A percentile compares a stretch with the other conserved stretches of the same genome.
Conservation (phyloP, 2,888 invertebrate species). For the Chaitophorus viminalis region DNA sequence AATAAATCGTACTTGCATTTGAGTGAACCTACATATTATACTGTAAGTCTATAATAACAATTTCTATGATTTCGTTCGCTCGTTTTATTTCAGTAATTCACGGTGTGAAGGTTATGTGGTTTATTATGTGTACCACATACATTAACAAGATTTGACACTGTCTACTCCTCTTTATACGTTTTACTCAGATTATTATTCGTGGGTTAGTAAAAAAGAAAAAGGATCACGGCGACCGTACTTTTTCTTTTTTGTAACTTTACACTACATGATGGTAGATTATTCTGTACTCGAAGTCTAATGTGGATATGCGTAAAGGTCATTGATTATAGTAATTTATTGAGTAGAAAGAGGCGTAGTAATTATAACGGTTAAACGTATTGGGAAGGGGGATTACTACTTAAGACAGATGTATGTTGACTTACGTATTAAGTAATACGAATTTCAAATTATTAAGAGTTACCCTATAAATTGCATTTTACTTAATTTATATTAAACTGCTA, state of each 20-base stretch:
- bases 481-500: not conserved
- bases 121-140: not conserved
- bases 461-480: not conserved
- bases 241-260: not conserved
- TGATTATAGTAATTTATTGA: not conserved
- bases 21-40: not conserved
- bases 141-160: not conserved
- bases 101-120: not conserved
- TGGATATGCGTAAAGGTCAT: not conserved
- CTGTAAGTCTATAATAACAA: too few relatives aligned
- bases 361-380: not conserved
- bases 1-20: constrained; percentile 1
- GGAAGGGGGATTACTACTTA: not conserved
- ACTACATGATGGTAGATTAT: not conserved
- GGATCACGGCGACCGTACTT: not conserved
- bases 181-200: not conserved
- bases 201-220: not conserved
- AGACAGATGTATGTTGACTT: not conserved
- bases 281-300: not conserved
- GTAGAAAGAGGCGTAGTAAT: not conserved
- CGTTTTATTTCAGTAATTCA: not conserved
- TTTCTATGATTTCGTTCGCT: constrained; percentile 5
- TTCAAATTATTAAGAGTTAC: not conserved
- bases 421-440: not conserved
- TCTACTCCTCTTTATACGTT: not conserved